Conservation (phyloP, 2,113 vertebrate genomes). For the Pardalotus punctatus region DNA sequence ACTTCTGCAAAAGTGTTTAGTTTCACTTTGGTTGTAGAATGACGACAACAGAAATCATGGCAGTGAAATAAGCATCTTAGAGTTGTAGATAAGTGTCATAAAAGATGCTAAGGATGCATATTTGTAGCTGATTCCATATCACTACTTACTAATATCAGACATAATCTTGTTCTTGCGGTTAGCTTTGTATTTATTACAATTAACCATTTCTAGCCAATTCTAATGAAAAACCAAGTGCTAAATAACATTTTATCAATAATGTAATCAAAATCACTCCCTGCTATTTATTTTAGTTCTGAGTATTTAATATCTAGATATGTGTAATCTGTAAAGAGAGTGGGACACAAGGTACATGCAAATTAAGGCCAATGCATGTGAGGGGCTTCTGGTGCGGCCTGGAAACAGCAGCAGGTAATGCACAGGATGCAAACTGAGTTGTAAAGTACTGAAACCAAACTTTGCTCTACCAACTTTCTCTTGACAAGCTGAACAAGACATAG, state of each 20-base stretch:
- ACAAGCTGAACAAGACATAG: background rate
- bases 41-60: background rate
- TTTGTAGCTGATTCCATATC: background rate
- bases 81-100: background rate
- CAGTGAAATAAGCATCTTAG: background rate
- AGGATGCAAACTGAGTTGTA: background rate
- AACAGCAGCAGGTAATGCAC: background rate
- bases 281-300: background rate
- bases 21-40: background rate
- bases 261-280: background rate
- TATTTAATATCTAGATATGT: background rate
- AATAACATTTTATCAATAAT: background rate
- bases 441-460: background rate
- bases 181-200: background rate
- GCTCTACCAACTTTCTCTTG: background rate
- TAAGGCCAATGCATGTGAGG: background rate
- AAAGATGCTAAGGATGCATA: background rate
- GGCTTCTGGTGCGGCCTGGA: background rate
- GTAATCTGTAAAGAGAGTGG: background rate
- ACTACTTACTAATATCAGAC: background rate
- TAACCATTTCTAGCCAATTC: background rate
- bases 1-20: background rate
- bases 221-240: background rate
- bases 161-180: background rate
- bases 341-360: background rate